These are phyloP conservation scores for Maniola hyperantus DNA, from an alignment of 2,888 invertebrate species.

Conservation along the genomic window DNA sequence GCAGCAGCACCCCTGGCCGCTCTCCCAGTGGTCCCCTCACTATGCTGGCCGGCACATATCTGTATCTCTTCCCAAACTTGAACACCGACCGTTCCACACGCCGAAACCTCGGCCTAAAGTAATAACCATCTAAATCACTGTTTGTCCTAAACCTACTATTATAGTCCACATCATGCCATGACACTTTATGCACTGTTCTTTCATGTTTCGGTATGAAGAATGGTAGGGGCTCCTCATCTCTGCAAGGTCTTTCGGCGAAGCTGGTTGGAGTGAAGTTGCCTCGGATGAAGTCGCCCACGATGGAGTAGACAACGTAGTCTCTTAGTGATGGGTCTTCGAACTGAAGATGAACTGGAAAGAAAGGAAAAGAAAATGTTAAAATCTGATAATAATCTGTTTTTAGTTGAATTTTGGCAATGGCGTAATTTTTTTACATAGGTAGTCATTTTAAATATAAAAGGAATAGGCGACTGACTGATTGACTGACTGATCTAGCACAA, in stretches of 20 bases:
- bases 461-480: too few species aligned
- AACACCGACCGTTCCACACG: slow-evolving; percentile 59
- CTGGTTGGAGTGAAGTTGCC: slow-evolving; percentile 76
- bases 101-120: slow-evolving; percentile 65
- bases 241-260: slow-evolving; percentile 62
- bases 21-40: slow-evolving; percentile 65
- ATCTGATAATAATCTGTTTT: neutral
- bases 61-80: slow-evolving; percentile 43
- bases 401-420: too few species aligned
- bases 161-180: slow-evolving; percentile 41
- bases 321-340: slow-evolving; percentile 58
- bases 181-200: slow-evolving; percentile 54
- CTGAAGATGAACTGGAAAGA: slow-evolving; percentile 70
- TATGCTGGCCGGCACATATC: slow-evolving; percentile 62
- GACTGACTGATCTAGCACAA: too few species aligned
- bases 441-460: too few species aligned
- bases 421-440: too few species aligned
- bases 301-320: slow-evolving; percentile 71
- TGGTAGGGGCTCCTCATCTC: slow-evolving; percentile 58
- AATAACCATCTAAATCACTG: slow-evolving; percentile 52
- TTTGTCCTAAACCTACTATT: slow-evolving; percentile 45
- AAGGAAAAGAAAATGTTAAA: slow-evolving; percentile 35
- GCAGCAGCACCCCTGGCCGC: slow-evolving; percentile 57
- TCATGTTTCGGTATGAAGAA: slow-evolving; percentile 68
- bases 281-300: slow-evolving; percentile 63